Conservation (phyloP, 1,140 invertebrate species). For the Aleiodes sp. region DNA sequence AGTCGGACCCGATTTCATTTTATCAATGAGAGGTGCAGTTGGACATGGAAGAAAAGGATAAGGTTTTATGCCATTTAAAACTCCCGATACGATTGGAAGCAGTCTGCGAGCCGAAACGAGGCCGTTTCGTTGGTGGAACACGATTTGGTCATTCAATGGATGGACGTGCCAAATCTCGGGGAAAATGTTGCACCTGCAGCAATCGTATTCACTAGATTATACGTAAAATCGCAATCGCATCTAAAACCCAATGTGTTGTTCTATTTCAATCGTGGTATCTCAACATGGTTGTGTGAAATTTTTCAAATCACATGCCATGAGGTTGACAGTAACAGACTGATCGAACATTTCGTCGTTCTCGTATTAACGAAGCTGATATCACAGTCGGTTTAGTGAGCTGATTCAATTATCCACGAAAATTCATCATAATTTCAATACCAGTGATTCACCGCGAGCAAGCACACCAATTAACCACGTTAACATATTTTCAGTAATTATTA, state of each 20-base stretch:
- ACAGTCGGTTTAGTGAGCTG: not conserved
- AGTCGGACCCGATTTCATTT: not conserved
- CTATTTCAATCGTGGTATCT: not conserved
- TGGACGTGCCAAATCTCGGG: constrained; percentile 10
- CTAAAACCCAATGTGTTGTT: too few species aligned
- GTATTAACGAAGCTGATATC: not conserved
- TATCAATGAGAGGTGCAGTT: not conserved
- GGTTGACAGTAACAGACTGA: not conserved
- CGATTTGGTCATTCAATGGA: constrained; percentile 27
- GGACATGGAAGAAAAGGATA: constrained; percentile 22
- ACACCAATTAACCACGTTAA: too few species aligned
- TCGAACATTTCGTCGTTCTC: not conserved
- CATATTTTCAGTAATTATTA: too few species aligned
- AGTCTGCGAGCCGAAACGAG: constrained; percentile 14
- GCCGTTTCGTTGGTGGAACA: constrained; percentile 20
- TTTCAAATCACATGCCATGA: not conserved
- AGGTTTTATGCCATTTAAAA: constrained; percentile 20
- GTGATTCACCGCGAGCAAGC: too few species aligned
- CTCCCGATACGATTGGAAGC: constrained; percentile 20
- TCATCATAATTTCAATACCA: constrained; percentile 5
- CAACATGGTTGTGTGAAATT: not conserved
- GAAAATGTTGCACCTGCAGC: constrained; percentile 21
- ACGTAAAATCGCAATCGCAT: constrained; percentile 5
- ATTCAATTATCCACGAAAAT: constrained; percentile 1
- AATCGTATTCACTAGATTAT: constrained; percentile 12